phyloP scores from a whole-genome alignment of 2,888 invertebrate genomes.

The Melanargia galathea region DNA sequence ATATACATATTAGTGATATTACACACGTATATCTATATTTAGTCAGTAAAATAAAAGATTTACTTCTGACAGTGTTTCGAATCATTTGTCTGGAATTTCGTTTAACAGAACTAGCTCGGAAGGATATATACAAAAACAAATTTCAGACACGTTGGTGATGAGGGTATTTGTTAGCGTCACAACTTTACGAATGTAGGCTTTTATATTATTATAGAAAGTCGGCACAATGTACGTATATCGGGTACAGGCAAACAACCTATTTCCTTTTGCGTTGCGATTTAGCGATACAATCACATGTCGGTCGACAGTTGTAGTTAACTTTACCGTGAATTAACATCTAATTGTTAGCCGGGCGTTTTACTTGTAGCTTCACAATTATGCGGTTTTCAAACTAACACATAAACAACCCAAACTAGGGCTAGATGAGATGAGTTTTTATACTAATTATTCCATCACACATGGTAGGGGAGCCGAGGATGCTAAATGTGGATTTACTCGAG shows the following conservation, averaged over 20 bases:
- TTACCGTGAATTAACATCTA: neutral
- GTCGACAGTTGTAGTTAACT: constrained; percentile 3
- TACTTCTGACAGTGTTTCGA: constrained; percentile 24
- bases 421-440: too few species aligned
- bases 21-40: neutral
- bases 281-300: neutral
- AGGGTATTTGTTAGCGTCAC: constrained; percentile 54
- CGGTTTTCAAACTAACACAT: neutral
- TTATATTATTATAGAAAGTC: constrained; percentile 33
- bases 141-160: constrained; percentile 52
- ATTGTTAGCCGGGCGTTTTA: neutral
- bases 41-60: constrained; percentile 14
- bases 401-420: too few species aligned
- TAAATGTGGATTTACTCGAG: too few species aligned
- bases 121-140: constrained; percentile 50
- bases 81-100: constrained; percentile 49
- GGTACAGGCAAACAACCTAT: neutral
- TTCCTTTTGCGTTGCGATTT: neutral
- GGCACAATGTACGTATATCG: constrained; percentile 1
- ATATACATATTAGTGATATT: too few species aligned
- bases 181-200: constrained; percentile 46
- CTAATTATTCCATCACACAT: too few species aligned
- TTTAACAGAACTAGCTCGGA: constrained; percentile 49
- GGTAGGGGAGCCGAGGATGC: too few species aligned
- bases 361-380: neutral